Conservation (phyloP, 1,140 invertebrate species). For the Grapholita molesta region DNA sequence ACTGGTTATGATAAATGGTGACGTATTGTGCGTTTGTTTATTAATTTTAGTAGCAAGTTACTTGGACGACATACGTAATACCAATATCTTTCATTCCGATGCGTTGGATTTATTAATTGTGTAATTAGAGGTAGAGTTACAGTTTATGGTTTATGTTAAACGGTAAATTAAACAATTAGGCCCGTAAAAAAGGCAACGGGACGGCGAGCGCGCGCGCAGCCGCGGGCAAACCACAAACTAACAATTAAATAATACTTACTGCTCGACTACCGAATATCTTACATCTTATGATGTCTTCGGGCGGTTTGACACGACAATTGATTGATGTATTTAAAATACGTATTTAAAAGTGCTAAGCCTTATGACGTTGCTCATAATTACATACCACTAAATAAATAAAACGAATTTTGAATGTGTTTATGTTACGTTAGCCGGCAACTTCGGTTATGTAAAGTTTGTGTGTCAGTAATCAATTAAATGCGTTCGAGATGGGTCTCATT, state of each 20-base stretch:
- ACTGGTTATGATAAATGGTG: constrained; percentile 47
- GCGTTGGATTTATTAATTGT: background rate
- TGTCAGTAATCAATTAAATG: constrained; percentile 51
- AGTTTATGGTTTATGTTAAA: constrained; percentile 24
- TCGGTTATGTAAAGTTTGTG: constrained; percentile 4
- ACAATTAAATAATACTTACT: constrained; percentile 75
- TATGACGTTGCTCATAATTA: constrained; percentile 18
- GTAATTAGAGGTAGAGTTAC: background rate
- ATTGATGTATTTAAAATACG: constrained; percentile 46
- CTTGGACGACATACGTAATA: background rate
- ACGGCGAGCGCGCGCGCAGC: constrained; percentile 37
- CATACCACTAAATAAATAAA: background rate
- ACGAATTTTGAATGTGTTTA: constrained; percentile 6
- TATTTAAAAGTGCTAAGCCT: constrained; percentile 34
- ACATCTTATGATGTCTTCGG: constrained; percentile 61
- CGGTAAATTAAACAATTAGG: constrained; percentile 28
- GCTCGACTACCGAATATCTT: constrained; percentile 66
- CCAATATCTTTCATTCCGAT: constrained; percentile 3
- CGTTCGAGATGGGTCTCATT: constrained; percentile 44
- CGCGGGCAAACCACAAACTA: constrained; percentile 51
- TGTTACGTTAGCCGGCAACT: background rate
- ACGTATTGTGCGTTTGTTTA: constrained; percentile 35
- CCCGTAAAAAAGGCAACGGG: constrained; percentile 19
- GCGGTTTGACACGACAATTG: constrained; percentile 64
- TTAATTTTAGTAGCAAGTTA: background rate